Base-by-base conservation (phyloP, 2,113 vertebrate genomes). In the Actinemys pallida region DNA sequence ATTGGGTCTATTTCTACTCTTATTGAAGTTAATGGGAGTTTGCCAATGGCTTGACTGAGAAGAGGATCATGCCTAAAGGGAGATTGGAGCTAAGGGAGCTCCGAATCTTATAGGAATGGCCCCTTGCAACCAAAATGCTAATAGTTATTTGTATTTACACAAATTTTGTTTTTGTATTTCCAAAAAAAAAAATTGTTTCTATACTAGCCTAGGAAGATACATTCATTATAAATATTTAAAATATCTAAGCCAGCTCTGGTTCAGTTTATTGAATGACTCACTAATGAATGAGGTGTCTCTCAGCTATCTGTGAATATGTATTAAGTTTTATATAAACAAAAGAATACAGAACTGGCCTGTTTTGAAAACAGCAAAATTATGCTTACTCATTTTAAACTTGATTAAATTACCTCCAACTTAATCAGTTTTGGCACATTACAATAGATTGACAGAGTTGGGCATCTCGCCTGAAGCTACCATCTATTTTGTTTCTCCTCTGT, bases 181-280 rank as follows among this genome's bases (percentile, higher is more conserved):
- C 49, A 87, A 72, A 96, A 80, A 62, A 62, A 47, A 50, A 16
- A 52, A 52, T 87, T 91, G 57, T 92, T 96, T 97, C 76, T 53
- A 13, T 88, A 52, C 84, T 89, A 49, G 13, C 80, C 17, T 88
- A 88, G 88, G 69, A 96, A 86, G 81, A 84, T 90, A 80, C 0
- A 84, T 93, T 94, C 85, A 88, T 83, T 90, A 90, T 81, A 94
- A 96, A 96, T 92, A 95, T 93, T 96, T 97, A 92, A 93, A 93
- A 72, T 42, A 92, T 53, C n/a, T 94, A 65, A 84, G 93, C 94
- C 57, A 83, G 54, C 25, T 57, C 80, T 94, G 88, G 50, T 92
- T 96, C 45, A 95, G 14, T 88, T 96, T 97, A 81, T 96, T 96
- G 93, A 97, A 57, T 57, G 95, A 75, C 69, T 96, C 93, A 89